phyloP scores from a whole-genome alignment of 2,797 vertebrate species.

The Psittacula echo region DNA sequence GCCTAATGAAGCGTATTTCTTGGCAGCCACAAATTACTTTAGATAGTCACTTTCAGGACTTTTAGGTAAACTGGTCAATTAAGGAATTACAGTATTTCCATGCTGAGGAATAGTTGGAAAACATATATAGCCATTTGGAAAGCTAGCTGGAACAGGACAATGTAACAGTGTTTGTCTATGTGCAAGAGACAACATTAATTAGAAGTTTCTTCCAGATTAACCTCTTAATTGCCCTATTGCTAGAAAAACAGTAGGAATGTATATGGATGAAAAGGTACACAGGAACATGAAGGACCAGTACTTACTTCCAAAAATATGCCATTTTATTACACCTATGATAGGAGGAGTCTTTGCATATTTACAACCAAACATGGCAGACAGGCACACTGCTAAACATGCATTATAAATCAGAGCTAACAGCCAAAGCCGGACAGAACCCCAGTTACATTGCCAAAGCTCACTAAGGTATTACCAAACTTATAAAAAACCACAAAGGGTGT shows the following conservation, averaged over 20 bases:
- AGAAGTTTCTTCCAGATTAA: not conserved
- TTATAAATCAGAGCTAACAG: not conserved
- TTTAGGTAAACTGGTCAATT: not conserved
- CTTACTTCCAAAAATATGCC: not conserved
- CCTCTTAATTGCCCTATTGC: not conserved
- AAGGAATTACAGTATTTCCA: conserved; percentile 3
- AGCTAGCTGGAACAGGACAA: not conserved
- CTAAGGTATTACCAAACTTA: not conserved
- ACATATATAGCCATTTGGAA: not conserved
- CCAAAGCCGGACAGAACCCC: not conserved
- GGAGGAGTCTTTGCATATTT: not conserved
- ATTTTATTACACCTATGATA: not conserved
- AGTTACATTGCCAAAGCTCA: not conserved
- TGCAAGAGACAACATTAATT: not conserved
- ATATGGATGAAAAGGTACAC: not conserved
- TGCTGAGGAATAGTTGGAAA: not conserved
- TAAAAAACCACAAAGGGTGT: not conserved
- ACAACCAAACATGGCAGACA: not conserved
- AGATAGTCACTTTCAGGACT: not conserved
- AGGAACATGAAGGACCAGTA: not conserved
- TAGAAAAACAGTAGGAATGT: not conserved
- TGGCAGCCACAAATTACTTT: not conserved
- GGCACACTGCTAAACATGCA: not conserved
- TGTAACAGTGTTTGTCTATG: not conserved
- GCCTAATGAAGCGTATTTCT: not conserved